phyloP scores from a whole-genome alignment of 2,113 vertebrate species.

The Formicarius rufipectus region DNA sequence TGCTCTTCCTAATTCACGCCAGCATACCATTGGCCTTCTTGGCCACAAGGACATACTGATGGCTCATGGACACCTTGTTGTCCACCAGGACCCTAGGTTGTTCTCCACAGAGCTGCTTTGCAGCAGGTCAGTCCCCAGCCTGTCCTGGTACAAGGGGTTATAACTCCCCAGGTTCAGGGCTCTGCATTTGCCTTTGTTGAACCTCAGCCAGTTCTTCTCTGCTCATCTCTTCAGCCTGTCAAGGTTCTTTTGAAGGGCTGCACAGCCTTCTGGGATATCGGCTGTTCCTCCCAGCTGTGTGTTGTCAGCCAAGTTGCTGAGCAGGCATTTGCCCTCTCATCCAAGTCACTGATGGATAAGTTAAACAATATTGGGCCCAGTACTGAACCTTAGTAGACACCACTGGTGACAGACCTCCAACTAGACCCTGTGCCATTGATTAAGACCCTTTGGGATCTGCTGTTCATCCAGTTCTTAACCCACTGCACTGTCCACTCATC shows the following conservation, averaged over 20 bases:
- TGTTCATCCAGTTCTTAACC: not conserved
- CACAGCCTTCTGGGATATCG: fast-evolving
- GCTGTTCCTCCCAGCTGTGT: not conserved
- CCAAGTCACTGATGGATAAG: not conserved
- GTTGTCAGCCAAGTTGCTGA: not conserved
- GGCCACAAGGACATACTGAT: not conserved
- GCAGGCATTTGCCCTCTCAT: not conserved
- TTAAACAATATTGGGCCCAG: not conserved
- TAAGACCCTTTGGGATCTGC: not conserved
- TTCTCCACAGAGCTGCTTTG: not conserved
- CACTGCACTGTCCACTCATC: not conserved
- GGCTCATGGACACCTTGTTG: not conserved
- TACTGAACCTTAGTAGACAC: not conserved
- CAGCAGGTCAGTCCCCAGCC: not conserved
- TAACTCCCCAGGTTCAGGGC: not conserved
- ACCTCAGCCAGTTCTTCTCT: not conserved
- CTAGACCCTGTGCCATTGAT: not conserved
- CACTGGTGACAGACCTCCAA: not conserved
- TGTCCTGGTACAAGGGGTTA: not conserved
- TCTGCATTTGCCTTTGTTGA: not conserved
- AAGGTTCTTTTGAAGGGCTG: not conserved
- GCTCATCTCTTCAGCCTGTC: not conserved
- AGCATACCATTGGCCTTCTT: not conserved
- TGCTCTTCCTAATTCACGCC: not conserved
- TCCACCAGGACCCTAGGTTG: not conserved